Base-by-base conservation (phyloP, 2,888 invertebrate species). In the Drosophila mimica region DNA sequence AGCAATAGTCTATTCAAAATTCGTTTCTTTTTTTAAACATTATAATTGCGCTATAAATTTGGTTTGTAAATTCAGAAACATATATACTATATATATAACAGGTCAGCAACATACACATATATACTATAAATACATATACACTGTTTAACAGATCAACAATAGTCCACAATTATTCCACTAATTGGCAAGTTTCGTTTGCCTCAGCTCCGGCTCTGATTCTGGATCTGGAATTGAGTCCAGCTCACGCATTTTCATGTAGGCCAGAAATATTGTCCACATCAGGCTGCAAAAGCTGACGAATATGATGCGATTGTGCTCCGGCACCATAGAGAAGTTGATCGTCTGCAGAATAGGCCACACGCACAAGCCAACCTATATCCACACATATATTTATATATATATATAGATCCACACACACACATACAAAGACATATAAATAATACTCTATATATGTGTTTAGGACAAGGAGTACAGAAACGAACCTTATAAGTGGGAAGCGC, bases 261-360 rank as follows among this genome's bases (percentile, higher is more conserved):
- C 96, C 81, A 97, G 93, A 91, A 96, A 97, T 20, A 95, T 95
- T 0, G 96, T 96, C 96, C 96, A 97, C 46, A 96, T 91, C 62
- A 96, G 95, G 90, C 96, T 96, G 69, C 96, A 96, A 1, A 94
- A 91, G 82, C 96, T 96, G 0, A 96, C 95, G 82, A 96, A 96
- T 3, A 96, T 94, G 0, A 97, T 95, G 57, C 96, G 94, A 91
- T 97, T 96, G 83, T 94, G 95, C 88, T 96, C 96, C 0, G 96
- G 94, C n/a, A 97, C 93, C 60, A 95, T 94, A 20, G 95, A 94
- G 87, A 96, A 96, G 91, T 97, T 97, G 0, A 96, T 89, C 0
- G 96, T 96, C 92, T 96, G 96, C 8, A 95, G 94, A 20, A 95
- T 90, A 9, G 97, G 96, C 97, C 97, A 97, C 52, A 95, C 94